phyloP scores from a whole-genome alignment of 2,888 invertebrate genomes.

The Pristionchus entomophagus region DNA sequence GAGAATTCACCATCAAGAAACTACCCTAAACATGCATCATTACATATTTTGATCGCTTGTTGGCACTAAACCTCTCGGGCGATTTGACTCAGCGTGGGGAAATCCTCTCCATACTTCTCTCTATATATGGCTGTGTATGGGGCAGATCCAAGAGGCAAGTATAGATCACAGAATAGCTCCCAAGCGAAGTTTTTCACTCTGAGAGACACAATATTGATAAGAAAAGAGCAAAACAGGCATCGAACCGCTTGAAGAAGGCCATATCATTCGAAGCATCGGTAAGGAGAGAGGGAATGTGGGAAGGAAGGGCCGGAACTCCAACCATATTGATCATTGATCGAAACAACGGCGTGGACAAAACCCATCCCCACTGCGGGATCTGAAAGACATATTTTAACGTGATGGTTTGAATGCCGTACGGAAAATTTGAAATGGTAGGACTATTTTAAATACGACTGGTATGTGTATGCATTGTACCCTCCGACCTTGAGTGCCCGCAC shows the following conservation, averaged over 20 bases:
- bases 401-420: no score
- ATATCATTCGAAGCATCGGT: slow-evolving; percentile 29
- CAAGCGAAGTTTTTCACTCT: slow-evolving; percentile 21
- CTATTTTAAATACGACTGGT: no score
- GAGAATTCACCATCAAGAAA: slow-evolving; percentile 8
- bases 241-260: background rate
- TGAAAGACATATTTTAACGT: background rate
- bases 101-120: slow-evolving; percentile 1
- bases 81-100: background rate
- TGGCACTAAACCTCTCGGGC: background rate
- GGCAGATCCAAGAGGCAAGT: background rate
- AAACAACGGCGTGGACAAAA: background rate
- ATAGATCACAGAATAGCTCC: slow-evolving; percentile 29
- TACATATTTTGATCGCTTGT: background rate
- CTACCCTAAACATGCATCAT: background rate
- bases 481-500: background rate
- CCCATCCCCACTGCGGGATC: slow-evolving; percentile 44
- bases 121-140: background rate
- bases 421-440: no score
- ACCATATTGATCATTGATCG: slow-evolving; percentile 4
- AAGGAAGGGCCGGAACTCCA: slow-evolving; percentile 23
- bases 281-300: background rate
- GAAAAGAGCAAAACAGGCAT: background rate
- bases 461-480: no score
- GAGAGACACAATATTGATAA: background rate